Conservation (phyloP, 2,888 invertebrate species). For the Baccha elongata region DNA sequence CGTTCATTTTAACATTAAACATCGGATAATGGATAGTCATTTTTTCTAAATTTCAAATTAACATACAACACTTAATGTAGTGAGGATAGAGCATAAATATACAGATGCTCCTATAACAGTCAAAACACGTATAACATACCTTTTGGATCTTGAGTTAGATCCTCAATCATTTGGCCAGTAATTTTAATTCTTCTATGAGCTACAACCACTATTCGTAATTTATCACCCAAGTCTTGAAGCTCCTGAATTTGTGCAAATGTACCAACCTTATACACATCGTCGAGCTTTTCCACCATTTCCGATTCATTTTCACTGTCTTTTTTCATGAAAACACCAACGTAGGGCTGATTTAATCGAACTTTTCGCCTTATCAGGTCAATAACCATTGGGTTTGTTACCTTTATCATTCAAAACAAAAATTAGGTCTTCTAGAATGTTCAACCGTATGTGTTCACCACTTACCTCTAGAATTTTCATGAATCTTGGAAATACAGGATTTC, state of each 20-base stretch:
- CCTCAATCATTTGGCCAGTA: conserved; percentile 90
- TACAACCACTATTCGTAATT: conserved; percentile 95
- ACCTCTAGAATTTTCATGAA: conserved; percentile 99
- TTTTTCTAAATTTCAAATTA: conserved; percentile 79
- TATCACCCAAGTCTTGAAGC: conserved; percentile 96
- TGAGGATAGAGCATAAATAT: conserved; percentile 18
- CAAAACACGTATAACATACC: conserved; percentile 74
- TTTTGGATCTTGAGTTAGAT: conserved; percentile 84
- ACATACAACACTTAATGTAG: conserved; percentile 53
- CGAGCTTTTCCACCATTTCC: conserved; percentile 91
- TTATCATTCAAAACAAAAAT: conserved; percentile 75
- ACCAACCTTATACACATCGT: conserved; percentile 94
- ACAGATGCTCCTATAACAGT: background rate
- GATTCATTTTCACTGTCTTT: conserved; percentile 94
- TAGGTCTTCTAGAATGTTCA: background rate
- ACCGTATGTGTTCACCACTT: conserved; percentile 49
- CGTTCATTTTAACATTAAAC: conserved; percentile 92
- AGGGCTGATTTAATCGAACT: conserved; percentile 97
- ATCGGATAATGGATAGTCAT: conserved; percentile 92
- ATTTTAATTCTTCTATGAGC: conserved; percentile 95
- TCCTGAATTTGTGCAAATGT: conserved; percentile 99
- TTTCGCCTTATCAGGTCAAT: conserved; percentile 96
- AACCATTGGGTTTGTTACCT: conserved; percentile 93
- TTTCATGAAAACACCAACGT: conserved; percentile 98
- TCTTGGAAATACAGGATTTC: conserved; percentile 98